A percentile compares a stretch with the other conserved stretches of the same genome.
Evolutionary conservation across 1,140 invertebrate species (phyloP).

Genomic region (Micrasema minimum): DNA sequence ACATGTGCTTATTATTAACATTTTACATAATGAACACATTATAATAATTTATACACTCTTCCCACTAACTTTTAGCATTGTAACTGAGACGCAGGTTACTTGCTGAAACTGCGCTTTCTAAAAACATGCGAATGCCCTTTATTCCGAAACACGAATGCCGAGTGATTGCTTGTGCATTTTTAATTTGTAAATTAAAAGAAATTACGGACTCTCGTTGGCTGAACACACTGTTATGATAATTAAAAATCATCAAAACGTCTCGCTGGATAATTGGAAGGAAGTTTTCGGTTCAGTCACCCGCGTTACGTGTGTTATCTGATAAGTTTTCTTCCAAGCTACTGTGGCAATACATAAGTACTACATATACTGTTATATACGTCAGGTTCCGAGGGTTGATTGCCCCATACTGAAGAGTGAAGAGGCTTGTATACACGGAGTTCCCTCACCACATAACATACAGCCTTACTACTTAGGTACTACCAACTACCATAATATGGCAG

Average conservation of each 20-base stretch:
- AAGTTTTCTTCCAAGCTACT: background rate
- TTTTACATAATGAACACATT: constrained; percentile 39
- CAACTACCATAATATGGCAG: background rate
- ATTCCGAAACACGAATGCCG: constrained; percentile 49
- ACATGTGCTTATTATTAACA: constrained; percentile 62
- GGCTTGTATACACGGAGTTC: background rate
- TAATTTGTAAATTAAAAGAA: constrained; percentile 49
- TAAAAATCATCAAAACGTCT: constrained; percentile 40
- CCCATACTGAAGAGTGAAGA: constrained; percentile 2
- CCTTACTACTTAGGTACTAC: background rate
- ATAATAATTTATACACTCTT: constrained; percentile 37
- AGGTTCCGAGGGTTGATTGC: constrained; percentile 10
- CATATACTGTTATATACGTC: constrained; percentile 2
- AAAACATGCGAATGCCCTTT: constrained; percentile 42
- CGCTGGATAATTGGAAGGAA: constrained; percentile 37
- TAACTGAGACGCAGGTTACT: background rate
- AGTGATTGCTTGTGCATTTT: constrained; percentile 41
- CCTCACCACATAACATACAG: background rate
- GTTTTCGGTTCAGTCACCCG: constrained; percentile 41
- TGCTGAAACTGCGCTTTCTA: constrained; percentile 46
- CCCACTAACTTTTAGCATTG: constrained; percentile 21
- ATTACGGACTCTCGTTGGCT: constrained; percentile 39
- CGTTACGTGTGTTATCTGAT: constrained; percentile 38
- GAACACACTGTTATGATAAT: constrained; percentile 40
- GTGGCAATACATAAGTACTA: background rate